phyloP scores from a whole-genome alignment of 2,888 invertebrate species.

The Epirrhoe tristata region DNA sequence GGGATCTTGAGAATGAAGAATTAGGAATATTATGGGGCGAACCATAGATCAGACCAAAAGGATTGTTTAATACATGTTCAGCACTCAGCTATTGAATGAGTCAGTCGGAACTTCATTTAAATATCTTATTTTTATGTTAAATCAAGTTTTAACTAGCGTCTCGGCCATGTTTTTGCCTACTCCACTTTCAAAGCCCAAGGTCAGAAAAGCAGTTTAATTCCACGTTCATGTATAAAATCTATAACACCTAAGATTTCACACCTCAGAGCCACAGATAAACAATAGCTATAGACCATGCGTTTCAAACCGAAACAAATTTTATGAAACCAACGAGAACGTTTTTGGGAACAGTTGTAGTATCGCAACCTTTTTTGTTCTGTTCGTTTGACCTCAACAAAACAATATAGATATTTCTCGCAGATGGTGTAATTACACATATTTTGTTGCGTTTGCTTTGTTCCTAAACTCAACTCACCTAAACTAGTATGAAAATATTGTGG shows the following conservation, averaged over 20 bases:
- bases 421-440: too few relatives aligned
- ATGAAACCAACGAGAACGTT: slow-evolving; percentile 14
- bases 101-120: too few relatives aligned
- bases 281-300: slow-evolving; percentile 10
- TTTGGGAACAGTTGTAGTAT: slow-evolving; percentile 12
- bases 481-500: too few relatives aligned
- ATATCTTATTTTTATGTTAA: not conserved
- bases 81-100: too few relatives aligned
- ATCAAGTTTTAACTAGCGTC: not conserved
- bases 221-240: slow-evolving; percentile 5
- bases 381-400: slow-evolving; percentile 60
- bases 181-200: slow-evolving; percentile 1
- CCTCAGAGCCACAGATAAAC: not conserved
- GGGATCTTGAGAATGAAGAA: too few relatives aligned
- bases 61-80: too few relatives aligned
- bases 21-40: too few relatives aligned
- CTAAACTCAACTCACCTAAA: too few relatives aligned
- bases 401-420: slow-evolving; percentile 57
- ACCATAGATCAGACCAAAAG: too few relatives aligned
- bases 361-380: slow-evolving; percentile 55
- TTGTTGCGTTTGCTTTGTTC: too few relatives aligned
- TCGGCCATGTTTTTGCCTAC: not conserved
- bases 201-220: not conserved
- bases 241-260: slow-evolving; percentile 19
- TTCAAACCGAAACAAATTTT: slow-evolving; percentile 12